Percentiles rank a stretch among this genome's conserved stretches.
Evolutionary conservation across 2,113 vertebrate species (phyloP).

Genomic region (Cercocebus atys): DNA sequence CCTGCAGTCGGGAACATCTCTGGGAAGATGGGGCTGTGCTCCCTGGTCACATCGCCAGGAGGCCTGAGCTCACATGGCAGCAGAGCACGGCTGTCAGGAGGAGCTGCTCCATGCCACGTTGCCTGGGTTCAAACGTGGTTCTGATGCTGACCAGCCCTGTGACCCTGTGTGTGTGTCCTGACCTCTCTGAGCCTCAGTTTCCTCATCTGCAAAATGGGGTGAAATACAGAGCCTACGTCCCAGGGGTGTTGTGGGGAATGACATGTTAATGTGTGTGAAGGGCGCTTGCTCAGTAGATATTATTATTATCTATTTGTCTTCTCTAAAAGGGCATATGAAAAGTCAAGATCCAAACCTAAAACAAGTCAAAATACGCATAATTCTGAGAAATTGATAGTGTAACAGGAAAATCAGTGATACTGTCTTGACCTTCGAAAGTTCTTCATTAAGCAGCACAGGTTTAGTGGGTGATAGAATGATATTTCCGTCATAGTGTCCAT

Average conservation of each 20-base stretch:
- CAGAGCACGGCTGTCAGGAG: not conserved
- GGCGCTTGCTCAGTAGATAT: not conserved
- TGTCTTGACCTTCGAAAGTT: not conserved
- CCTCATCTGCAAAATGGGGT: not conserved
- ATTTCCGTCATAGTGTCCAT: too few relatives aligned
- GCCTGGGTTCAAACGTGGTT: not conserved
- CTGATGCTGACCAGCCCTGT: not conserved
- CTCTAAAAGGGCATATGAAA: not conserved
- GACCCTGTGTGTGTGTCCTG: not conserved
- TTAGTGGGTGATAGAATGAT: not conserved
- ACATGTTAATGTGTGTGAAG: too few relatives aligned
- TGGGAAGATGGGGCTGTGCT: not conserved
- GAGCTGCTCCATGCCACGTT: not conserved
- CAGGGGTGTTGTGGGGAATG: not conserved
- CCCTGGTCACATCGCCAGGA: not conserved
- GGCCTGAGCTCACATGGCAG: not conserved
- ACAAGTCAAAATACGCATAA: rapidly evolving
- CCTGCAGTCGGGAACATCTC: not conserved
- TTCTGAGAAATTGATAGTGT: not conserved
- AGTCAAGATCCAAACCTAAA: not conserved
- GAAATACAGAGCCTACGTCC: not conserved
- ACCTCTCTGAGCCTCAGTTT: not conserved
- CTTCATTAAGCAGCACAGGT: not conserved
- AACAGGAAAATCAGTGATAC: not conserved
- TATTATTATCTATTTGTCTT: not conserved